phyloP scores from a whole-genome alignment of 2,888 invertebrate species.

The Erebia ligea region DNA sequence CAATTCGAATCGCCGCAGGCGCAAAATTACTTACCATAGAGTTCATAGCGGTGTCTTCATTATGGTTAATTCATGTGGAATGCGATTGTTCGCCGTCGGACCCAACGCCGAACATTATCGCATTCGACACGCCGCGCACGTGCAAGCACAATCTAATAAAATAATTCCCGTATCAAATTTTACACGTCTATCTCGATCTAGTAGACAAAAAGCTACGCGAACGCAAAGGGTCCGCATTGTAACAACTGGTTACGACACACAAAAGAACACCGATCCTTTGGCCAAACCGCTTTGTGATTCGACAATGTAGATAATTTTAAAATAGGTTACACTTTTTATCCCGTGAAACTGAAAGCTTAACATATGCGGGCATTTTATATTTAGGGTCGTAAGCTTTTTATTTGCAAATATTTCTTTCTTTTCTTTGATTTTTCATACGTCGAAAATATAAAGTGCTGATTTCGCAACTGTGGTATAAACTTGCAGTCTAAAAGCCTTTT shows the following conservation, averaged over 20 bases:
- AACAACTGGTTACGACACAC: constrained; percentile 74
- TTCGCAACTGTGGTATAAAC: constrained; percentile 22
- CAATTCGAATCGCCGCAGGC: constrained; percentile 64
- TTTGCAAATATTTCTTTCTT: constrained; percentile 14
- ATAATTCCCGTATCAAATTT: constrained; percentile 83
- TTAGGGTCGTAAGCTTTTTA: constrained; percentile 1
- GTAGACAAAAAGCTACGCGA: constrained; percentile 72
- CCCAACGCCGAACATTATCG: constrained; percentile 73
- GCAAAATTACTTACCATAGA: constrained; percentile 53
- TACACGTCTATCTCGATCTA: constrained; percentile 81
- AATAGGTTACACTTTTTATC: constrained; percentile 64
- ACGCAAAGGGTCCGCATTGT: constrained; percentile 76
- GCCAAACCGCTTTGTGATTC: constrained; percentile 61
- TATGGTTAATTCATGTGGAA: constrained; percentile 79
- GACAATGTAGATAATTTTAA: constrained; percentile 58
- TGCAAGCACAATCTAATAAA: constrained; percentile 79
- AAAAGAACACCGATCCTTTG: constrained; percentile 73
- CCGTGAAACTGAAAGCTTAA: constrained; percentile 32
- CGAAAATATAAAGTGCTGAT: constrained; percentile 30
- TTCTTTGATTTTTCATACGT: constrained; percentile 1
- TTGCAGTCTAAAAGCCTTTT: constrained; percentile 31
- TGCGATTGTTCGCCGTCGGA: constrained; percentile 74
- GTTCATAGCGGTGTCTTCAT: constrained; percentile 69
- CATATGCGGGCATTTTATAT: constrained; percentile 13
- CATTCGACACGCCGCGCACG: constrained; percentile 81